Base-by-base conservation (phyloP, 1,140 invertebrate species). In the Tetramorium simillimum region DNA sequence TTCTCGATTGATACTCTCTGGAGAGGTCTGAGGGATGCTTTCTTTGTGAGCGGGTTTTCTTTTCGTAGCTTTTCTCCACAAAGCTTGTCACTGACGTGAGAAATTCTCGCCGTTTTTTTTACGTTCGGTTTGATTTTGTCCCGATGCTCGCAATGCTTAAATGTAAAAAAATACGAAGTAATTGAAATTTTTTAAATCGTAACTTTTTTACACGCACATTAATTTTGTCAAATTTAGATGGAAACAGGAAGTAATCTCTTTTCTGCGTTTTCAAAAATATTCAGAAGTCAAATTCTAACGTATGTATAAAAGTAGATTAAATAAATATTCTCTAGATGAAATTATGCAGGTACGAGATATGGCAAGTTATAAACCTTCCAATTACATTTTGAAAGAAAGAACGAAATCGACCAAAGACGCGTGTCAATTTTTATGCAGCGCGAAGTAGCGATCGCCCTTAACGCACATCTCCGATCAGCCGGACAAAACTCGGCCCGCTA, bases 1-100 rank as follows among this genome's bases (percentile, higher is more conserved):
- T 92, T 89, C 91, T 88, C 90, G 88, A 93, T 92, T 91, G 91
- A 92, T 92, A 91, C 87, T 89, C 90, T 89, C 89, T 73, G 53
- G 78, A 58, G 73, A 73, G 90, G 91, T 91, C 70, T 78, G 60
- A 85, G 85, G 82, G 69, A 24, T 87, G 89, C 89, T 88, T 86
- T 81, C 73, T 93, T 93, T 93, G 93, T 92, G 56, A 88, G 28
- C 53, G 43, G 58, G 76, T 87, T 91, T 89, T 88, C 82, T 89
- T 37, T 75, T 86, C 81, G 72, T 86, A 72, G 84, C 65, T 69
- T 62, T 72, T 14, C 73, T 70, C 28, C 53, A 77, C 46, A 62
- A 49, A 81, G 62, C 75, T 89, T 78, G 67, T 88, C 63, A 18
- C 28, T 62, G 51, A 62, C 80, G 86, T 86, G 87, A 91, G 87